phyloP scores from a whole-genome alignment of 1,140 invertebrate species.

The Linepithema humile region DNA sequence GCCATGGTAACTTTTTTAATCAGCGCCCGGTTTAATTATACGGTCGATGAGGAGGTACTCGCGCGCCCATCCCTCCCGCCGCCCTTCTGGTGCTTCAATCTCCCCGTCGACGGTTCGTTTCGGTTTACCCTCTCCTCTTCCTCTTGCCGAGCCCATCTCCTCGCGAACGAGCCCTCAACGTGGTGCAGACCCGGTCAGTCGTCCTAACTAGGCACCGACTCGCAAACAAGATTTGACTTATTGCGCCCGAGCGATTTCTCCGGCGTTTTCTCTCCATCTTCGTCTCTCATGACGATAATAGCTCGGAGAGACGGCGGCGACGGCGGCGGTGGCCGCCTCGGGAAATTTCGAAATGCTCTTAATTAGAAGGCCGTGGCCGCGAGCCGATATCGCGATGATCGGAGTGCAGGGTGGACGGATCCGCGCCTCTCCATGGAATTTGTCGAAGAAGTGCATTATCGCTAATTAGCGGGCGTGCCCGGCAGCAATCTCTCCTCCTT shows the following conservation, averaged over 20 bases:
- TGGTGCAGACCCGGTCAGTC: constrained; percentile 73
- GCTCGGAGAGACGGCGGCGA: not conserved
- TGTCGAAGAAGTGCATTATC: constrained; percentile 19
- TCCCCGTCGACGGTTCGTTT: constrained; percentile 59
- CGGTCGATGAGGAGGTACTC: constrained; percentile 81
- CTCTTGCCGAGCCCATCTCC: constrained; percentile 45
- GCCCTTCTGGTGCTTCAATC: constrained; percentile 62
- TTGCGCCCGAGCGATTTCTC: constrained; percentile 80
- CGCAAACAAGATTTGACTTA: constrained; percentile 84
- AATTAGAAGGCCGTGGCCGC: constrained; percentile 43
- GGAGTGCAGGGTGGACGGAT: not conserved
- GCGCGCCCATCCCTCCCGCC: constrained; percentile 10
- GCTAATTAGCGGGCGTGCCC: constrained; percentile 3
- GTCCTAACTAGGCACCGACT: constrained; percentile 79
- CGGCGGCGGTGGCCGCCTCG: not conserved
- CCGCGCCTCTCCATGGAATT: constrained; percentile 3
- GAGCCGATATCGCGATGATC: constrained; percentile 9
- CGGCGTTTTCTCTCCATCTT: constrained; percentile 44
- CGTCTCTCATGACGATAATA: not conserved
- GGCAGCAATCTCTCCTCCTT: not conserved
- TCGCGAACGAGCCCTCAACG: constrained; percentile 70
- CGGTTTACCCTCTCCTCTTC: constrained; percentile 45
- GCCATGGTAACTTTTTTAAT: constrained; percentile 84
- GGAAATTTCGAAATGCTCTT: constrained; percentile 64
- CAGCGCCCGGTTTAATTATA: constrained; percentile 84